These are phyloP conservation scores for Rostratula benghalensis DNA, from an alignment of 2,113 vertebrate species.

Conservation along the genomic window DNA sequence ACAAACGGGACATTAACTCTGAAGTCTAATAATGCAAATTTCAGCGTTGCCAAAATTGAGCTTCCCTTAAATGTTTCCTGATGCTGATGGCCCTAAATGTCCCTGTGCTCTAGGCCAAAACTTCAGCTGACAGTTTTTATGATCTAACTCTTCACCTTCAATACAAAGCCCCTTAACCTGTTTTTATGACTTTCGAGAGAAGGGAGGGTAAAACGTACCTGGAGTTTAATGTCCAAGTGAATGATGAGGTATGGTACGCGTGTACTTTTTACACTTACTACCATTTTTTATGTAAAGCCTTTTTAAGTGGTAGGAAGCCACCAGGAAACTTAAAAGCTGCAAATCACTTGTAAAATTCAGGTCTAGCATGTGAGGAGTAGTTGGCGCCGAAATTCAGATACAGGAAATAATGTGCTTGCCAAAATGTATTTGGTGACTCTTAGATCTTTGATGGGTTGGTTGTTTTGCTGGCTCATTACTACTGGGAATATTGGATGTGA, in stretches of 20 bases:
- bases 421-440: background rate
- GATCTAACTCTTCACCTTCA: background rate
- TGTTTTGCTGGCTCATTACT: slow-evolving; percentile 7
- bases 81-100: background rate
- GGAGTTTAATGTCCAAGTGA: background rate
- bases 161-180: background rate
- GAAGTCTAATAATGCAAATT: slow-evolving; percentile 42
- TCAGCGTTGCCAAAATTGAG: slow-evolving; percentile 12
- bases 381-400: background rate
- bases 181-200: background rate
- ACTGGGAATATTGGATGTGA: background rate
- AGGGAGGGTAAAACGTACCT: background rate
- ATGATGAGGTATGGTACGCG: background rate
- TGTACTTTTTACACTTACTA: background rate
- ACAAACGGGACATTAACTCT: slow-evolving; percentile 56
- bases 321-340: slow-evolving; percentile 2
- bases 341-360: background rate
- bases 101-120: background rate
- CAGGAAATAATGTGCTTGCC: background rate
- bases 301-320: background rate
- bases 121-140: background rate
- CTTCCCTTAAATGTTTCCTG: slow-evolving; percentile 14
- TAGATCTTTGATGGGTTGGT: background rate
- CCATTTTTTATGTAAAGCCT: background rate
- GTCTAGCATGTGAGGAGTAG: background rate